phyloP scores from a whole-genome alignment of 2,113 vertebrate genomes.

The Ceuthmochares aereus region DNA sequence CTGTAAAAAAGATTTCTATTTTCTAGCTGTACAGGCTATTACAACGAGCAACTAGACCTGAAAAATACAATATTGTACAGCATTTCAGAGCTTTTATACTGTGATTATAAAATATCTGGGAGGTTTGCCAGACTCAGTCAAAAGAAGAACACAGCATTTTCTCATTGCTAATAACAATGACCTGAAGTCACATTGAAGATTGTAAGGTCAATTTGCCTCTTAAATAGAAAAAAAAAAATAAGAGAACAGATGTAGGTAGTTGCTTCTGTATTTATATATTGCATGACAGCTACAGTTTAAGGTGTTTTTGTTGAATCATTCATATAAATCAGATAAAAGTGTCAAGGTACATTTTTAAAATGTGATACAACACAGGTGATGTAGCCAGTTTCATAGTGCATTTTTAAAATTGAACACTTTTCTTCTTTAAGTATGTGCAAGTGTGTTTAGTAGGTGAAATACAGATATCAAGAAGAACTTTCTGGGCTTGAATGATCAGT shows the following conservation, averaged over 20 bases:
- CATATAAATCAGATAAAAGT: conserved; percentile 38
- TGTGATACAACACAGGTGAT: not conserved
- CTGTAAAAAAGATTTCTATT: conserved; percentile 37
- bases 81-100: conserved; percentile 51
- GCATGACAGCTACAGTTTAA: conserved; percentile 42
- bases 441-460: not conserved
- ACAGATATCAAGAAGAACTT: not conserved
- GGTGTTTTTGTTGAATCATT: conserved; percentile 32
- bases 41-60: conserved; percentile 27
- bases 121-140: conserved; percentile 67
- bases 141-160: conserved; percentile 69
- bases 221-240: conserved; percentile 72
- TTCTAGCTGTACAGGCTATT: conserved; percentile 1
- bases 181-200: conserved; percentile 68
- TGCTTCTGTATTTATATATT: conserved; percentile 68
- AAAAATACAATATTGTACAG: conserved; percentile 41
- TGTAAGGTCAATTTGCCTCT: conserved; percentile 73
- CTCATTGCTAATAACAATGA: conserved; percentile 74
- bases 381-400: not conserved
- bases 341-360: not conserved
- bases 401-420: not conserved
- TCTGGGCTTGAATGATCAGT: not conserved
- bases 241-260: conserved; percentile 57
- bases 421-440: conserved; percentile 23
- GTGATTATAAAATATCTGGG: conserved; percentile 71